Base-by-base conservation (phyloP, 2,113 vertebrate genomes). In the Micromys minutus region DNA sequence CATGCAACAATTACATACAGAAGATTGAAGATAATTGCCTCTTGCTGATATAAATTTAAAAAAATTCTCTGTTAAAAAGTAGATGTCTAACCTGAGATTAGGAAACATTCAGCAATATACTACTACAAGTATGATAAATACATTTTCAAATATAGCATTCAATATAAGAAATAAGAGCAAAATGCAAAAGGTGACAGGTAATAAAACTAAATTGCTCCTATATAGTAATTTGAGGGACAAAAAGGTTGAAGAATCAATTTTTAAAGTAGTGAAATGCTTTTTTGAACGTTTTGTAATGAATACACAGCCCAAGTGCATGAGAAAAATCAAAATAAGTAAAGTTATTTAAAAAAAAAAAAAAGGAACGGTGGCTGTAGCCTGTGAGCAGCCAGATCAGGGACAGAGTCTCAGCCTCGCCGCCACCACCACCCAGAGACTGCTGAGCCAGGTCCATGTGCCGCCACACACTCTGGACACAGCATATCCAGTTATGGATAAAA, bases 401-500 rank as follows among this genome's bases (percentile, higher is more conserved):
- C 52, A 55, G 52, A 55, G 52, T 55, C 52, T 55, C 52, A 55
- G 52, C 52, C 52, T 55, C 52, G 3, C 52, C 52, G 12, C 52
- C 52, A 61, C 22, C 22, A 24, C 59, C 22, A n/a, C n/a, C n/a
- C 59, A 61, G 57, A 59, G 5, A 22, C 19, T 59, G 11, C 57
- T 7, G 7, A 59, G 57, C 21, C 57, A 4, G 59, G 59, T 61
- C 59, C 22, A 24, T 24, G 59, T 61, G 22, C 21, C 7, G 12
- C 22, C 22, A 61, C 22, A 21, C 59, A 61, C 59, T 61, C 59
- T 2, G 7, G 22, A 21, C 59, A 61, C 4, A 24, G 7, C 98
- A 98, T 95, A 98, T 97, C 97, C 98, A 99, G 91, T 95, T 98
- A 99, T 99, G 99, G 99, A 99, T 98, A 99, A 99, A 98, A 98